These are phyloP conservation scores for Tapirus terrestris DNA, from an alignment of 2,113 vertebrate species.

Conservation along the genomic window DNA sequence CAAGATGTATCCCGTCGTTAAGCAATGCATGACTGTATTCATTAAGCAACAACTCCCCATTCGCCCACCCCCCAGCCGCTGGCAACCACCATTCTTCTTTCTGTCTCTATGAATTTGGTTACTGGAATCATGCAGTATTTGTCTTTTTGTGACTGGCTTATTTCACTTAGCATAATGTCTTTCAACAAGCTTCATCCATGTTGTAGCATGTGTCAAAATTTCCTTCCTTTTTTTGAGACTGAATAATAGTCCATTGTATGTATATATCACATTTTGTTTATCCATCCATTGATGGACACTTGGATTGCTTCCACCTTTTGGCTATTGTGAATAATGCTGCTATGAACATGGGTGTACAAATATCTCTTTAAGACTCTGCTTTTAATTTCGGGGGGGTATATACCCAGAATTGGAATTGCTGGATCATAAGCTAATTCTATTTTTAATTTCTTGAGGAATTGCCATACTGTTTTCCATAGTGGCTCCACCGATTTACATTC, in stretches of 20 bases:
- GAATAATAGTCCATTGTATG: background rate
- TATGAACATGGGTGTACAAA: background rate
- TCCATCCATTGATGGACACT: background rate
- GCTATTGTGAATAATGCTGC: background rate
- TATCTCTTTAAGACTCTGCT: background rate
- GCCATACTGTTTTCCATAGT: background rate
- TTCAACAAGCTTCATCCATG: background rate
- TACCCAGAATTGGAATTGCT: background rate
- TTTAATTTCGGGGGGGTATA: background rate
- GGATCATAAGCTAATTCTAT: background rate
- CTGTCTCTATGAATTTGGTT: background rate
- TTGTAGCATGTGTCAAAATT: background rate
- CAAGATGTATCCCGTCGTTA: no score
- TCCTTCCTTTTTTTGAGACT: background rate
- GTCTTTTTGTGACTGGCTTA: background rate
- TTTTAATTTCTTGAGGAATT: conserved; percentile 25
- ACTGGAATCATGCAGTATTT: background rate
- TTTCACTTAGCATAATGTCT: background rate
- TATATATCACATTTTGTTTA: background rate
- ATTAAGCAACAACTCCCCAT: background rate
- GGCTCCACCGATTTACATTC: background rate
- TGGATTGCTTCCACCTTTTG: background rate
- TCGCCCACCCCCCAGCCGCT: background rate
- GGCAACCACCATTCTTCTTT: background rate
- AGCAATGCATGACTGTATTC: no score